Evolutionary conservation across 2,888 invertebrate species (phyloP), one percentile per base, ranked within the genome.

Genomic region (Idaea biselata): DNA sequence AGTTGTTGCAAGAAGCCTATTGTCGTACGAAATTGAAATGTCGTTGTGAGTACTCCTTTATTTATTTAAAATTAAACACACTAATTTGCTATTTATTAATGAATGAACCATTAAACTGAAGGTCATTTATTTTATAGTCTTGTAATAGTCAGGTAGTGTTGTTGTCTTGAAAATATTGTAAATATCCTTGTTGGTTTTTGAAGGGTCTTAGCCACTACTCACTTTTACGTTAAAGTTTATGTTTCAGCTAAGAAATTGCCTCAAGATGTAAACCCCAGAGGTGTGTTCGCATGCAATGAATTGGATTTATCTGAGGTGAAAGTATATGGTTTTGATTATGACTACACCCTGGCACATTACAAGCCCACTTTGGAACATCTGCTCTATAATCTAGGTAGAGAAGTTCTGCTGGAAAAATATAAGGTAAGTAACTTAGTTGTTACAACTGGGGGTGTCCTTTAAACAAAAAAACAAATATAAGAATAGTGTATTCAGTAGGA

Each of bases 281-380:
- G 97, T 55, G 98, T 99, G 1, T 99, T 99, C 91, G 98, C 98
- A 14, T 99, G 99, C 87, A 99, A 99, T 91, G 99, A 99, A 82
- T 92, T 99, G 63, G 97, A 98, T 85, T 91, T 99, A 61, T 94
- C 96, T 69, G 97, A 98, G 87, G 97, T 99, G 55, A 95, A 97
- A 78, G 97, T 99, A 0, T 99, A 98, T 93, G 98, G 99, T 56
- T 99, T 99, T 93, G 99, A 99, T 89, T 99, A 99, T 93, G 99
- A 99, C 87, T 99, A 99, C 87, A 99, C 99, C 0, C 87, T 99
- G 76, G 99, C 99, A 0, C 97, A 97, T 76, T 99, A 99, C 85
- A 98, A 97, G 79, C 96, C 97, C 11, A 94, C 96, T 18, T 93
- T 99, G 82, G 97, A 99, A 82, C 95, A 96, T 81, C 93, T 99